Evolutionary conservation across 2,113 vertebrate genomes (phyloP).

Genomic region (Raja brachyura): DNA sequence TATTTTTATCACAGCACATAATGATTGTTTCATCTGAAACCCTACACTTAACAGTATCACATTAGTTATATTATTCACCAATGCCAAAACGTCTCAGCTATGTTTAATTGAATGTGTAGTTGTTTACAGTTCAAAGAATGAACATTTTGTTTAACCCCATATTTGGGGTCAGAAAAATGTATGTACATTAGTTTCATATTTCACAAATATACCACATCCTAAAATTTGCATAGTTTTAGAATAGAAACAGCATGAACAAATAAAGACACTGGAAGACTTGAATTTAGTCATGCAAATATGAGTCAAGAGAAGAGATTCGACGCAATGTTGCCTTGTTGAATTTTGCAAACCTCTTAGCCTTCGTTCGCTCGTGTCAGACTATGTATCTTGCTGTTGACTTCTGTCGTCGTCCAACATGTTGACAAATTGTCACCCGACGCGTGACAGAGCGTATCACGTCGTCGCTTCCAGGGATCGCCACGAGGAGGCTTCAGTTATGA

Average conservation of each 20-base stretch:
- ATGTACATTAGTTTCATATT: neutral
- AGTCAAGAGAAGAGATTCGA: neutral
- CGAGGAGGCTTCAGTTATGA: no score
- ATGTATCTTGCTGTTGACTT: no score
- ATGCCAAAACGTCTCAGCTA: slow-evolving; percentile 26
- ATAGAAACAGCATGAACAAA: neutral
- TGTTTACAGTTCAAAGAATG: slow-evolving; percentile 11
- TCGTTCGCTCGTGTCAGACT: no score
- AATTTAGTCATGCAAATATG: neutral
- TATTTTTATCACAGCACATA: slow-evolving; percentile 1
- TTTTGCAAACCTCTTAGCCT: neutral
- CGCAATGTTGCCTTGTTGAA: neutral
- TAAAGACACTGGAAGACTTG: neutral
- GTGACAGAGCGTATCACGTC: no score
- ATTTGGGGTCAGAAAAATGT: neutral
- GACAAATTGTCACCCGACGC: no score
- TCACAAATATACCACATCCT: neutral
- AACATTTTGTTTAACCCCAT: neutral
- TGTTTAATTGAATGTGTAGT: neutral
- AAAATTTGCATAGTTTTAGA: neutral
- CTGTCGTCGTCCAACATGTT: no score
- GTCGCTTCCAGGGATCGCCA: no score
- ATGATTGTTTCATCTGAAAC: slow-evolving; percentile 35
- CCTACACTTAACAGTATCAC: slow-evolving; percentile 24
- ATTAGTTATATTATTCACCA: neutral